Base-by-base conservation (phyloP, 1,140 invertebrate species). In the Drosophila kanapiae region DNA sequence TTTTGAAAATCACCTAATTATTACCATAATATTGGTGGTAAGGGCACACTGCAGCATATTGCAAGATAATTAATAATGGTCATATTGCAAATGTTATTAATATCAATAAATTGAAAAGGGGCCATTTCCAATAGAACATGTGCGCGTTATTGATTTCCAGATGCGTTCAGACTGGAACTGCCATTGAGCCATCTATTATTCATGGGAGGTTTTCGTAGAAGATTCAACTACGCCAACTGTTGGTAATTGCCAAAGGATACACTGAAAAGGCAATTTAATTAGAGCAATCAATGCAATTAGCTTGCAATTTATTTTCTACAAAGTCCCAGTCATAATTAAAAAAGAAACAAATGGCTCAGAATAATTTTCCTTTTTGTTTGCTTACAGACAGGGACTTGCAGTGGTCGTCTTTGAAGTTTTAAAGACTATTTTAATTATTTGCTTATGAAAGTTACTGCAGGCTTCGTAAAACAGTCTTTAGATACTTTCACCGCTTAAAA, bases 111-210 rank as follows among this genome's bases (percentile, higher is more conserved):
- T 38, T 54, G 6, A 54, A 59, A 42, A 8, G 65, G 11, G 53
- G 18, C 61, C 51, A 47, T 53, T 68, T 23, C 23, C 13, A 62
- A 69, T 67, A 33, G 16, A 69, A 67, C 67, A 69, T 70, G 62
- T 70, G 62, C 10, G 40, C 37, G 23, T 23, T 67, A 69, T 67
- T 54, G 67, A 47, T 70, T 70, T 54, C 16, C 31, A 49, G 13
- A 18, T 53, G 54, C 14, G 48, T 14, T 51, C 13, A 13, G 13
- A 2, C 14, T 9, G 1, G 16, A 13, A 38, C 37, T 27, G 62
- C 67, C 48, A 45, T 67, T 45, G 11, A 38, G 38, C 23, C 48
- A 47, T 33, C 16, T 45, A 13, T 45, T 47, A 70, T 67, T 38
- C 63, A 67, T 59, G 13, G 31, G 11, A 5, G 8, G 2, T 38